Conservation (phyloP, 2,113 vertebrate genomes). For the Albula goreensis region DNA sequence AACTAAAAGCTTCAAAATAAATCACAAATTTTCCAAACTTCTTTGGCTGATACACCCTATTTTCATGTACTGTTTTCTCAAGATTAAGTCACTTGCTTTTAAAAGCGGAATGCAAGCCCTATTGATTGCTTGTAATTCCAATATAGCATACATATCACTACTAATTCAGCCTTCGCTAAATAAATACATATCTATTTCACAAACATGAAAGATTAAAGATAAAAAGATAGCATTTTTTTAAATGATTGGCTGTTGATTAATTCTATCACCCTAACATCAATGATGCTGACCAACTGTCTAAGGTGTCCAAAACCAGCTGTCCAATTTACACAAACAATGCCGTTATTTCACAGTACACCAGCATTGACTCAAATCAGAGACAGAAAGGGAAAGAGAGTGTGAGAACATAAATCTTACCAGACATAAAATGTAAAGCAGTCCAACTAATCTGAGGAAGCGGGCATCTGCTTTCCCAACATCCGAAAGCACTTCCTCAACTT, state of each 20-base stretch:
- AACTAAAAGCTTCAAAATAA: not conserved
- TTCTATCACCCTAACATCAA: no score
- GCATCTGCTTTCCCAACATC: slow-evolving; percentile 47
- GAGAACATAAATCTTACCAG: slow-evolving; percentile 68
- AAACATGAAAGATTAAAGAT: not conserved
- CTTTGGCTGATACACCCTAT: not conserved
- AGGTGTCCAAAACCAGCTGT: no score
- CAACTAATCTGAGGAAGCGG: slow-evolving; percentile 48
- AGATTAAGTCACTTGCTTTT: not conserved
- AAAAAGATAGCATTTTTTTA: not conserved
- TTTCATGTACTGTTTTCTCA: not conserved
- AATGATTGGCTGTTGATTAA: no score
- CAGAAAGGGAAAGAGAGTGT: slow-evolving; percentile 30
- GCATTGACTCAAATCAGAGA: not conserved
- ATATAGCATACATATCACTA: not conserved
- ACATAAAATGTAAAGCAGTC: slow-evolving; percentile 58
- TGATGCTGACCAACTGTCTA: no score
- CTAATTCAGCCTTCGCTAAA: no score
- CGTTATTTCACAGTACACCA: no score
- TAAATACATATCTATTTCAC: no score
- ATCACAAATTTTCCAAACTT: not conserved
- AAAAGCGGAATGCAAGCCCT: no score
- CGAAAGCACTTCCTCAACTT: slow-evolving; percentile 56
- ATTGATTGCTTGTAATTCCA: not conserved
- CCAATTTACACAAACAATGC: no score